Evolutionary conservation across 2,113 vertebrate genomes (phyloP).

Genomic region (Ursus arctos): DNA sequence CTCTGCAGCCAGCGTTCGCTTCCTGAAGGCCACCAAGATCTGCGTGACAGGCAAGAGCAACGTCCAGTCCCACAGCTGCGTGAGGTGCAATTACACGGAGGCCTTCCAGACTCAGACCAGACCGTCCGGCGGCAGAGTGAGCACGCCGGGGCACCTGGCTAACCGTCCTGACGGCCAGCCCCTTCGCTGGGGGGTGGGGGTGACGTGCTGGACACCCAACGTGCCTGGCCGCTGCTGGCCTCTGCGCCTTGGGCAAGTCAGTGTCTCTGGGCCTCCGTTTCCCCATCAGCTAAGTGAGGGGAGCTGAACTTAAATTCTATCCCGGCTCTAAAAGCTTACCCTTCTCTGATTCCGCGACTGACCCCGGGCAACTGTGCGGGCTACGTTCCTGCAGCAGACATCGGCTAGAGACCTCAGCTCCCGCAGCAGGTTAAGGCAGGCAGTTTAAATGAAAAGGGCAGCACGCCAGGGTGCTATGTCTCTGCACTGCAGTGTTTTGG

Average conservation of each 20-base stretch:
- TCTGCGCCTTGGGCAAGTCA: background rate
- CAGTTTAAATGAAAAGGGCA: background rate
- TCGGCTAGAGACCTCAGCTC: background rate
- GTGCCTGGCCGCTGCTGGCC: background rate
- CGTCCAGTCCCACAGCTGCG: conserved; percentile 32
- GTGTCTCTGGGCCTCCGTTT: background rate
- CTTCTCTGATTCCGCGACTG: background rate
- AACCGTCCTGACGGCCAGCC: background rate
- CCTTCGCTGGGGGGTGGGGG: background rate
- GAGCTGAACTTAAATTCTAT: conserved; percentile 1
- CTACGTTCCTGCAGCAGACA: background rate
- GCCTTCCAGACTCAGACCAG: conserved; percentile 78
- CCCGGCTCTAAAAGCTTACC: background rate
- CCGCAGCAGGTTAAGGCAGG: background rate
- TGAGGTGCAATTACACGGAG: conserved; percentile 82
- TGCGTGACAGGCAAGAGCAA: conserved; percentile 60
- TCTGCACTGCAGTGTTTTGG: fast-evolving
- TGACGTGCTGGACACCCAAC: background rate
- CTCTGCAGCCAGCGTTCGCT: conserved; percentile 78
- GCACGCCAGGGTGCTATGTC: background rate
- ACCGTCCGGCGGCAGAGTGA: conserved; percentile 70
- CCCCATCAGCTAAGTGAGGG: background rate
- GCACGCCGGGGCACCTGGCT: background rate
- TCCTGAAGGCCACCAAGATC: conserved; percentile 82
- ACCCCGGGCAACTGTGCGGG: background rate